Evolutionary conservation across 2,797 vertebrate species (phyloP).

Genomic region (Cyprinodon diabolis): DNA sequence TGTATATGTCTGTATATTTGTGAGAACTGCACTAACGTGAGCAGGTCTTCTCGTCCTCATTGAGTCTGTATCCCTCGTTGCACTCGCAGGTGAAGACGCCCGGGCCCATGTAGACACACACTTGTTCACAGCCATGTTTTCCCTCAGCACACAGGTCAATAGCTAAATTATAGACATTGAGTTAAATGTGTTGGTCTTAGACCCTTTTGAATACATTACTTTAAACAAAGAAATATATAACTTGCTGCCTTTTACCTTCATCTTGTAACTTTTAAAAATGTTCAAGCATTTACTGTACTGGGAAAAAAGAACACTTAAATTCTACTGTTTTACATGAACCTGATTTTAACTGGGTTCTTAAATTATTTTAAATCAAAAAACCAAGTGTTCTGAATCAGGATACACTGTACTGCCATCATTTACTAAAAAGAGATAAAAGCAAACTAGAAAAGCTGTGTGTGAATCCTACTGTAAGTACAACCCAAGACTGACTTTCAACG

Average conservation of each 20-base stretch:
- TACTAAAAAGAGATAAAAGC: not conserved
- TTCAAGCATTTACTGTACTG: too few species aligned
- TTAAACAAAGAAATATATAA: not conserved
- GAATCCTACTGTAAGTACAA: not conserved
- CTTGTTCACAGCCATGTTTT: constrained; percentile 87
- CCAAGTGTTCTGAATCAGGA: not conserved
- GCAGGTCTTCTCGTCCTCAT: constrained; percentile 77
- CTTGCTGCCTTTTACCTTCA: not conserved
- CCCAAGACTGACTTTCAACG: not conserved
- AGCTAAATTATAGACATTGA: constrained; percentile 66
- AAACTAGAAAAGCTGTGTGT: not conserved
- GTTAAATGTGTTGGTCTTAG: not conserved
- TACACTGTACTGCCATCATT: not conserved
- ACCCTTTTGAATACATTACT: not conserved
- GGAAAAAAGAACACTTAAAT: too few species aligned
- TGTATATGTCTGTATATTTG: not conserved
- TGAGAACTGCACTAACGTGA: constrained; percentile 53
- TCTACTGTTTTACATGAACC: too few species aligned
- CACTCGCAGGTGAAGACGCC: constrained; percentile 75
- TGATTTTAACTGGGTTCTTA: too few species aligned
- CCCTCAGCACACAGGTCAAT: constrained; percentile 84
- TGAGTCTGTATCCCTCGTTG: constrained; percentile 83
- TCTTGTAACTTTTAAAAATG: not conserved
- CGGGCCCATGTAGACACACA: not conserved
- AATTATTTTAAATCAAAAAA: not conserved